Percentiles rank a stretch among this genome's conserved stretches.
phyloP scores from a whole-genome alignment of 2,888 invertebrate genomes.

The Lasioglossum leucozonium region DNA sequence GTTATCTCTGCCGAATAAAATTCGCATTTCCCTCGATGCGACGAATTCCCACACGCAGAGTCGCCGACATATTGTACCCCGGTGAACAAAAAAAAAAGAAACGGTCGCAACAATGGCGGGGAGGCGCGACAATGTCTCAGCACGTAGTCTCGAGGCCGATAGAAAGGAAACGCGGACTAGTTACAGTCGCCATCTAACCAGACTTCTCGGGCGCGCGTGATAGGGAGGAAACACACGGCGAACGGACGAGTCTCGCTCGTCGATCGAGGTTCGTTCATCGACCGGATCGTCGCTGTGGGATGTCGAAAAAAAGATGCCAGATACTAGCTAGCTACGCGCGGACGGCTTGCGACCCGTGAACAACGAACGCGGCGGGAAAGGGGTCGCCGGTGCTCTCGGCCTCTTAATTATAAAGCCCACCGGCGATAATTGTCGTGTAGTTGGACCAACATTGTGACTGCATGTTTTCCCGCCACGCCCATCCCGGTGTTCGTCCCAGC shows the following conservation, averaged over 20 bases:
- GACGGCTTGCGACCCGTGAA: not conserved
- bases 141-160: slow-evolving; percentile 62
- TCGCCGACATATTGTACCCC: not conserved
- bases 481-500: slow-evolving; percentile 78
- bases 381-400: slow-evolving; percentile 25
- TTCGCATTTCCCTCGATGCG: not conserved
- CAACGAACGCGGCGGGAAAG: slow-evolving; percentile 38
- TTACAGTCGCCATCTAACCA: slow-evolving; percentile 58
- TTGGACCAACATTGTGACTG: slow-evolving; percentile 84
- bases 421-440: slow-evolving; percentile 84
- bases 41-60: slow-evolving; percentile 41
- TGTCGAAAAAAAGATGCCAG: slow-evolving; percentile 60
- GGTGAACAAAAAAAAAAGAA: slow-evolving; percentile 28
- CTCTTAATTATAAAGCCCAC: slow-evolving; percentile 84
- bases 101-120: slow-evolving; percentile 46
- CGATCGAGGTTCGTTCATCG: slow-evolving; percentile 38
- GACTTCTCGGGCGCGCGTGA: slow-evolving; percentile 13
- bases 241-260: not conserved
- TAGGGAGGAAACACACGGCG: not conserved
- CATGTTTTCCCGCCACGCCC: slow-evolving; percentile 84
- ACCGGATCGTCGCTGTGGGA: slow-evolving; percentile 69
- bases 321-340: slow-evolving; percentile 49
- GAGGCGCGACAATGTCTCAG: slow-evolving; percentile 76
- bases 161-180: slow-evolving; percentile 53
- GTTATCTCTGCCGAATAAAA: not conserved